Evolutionary conservation across 2,888 invertebrate species (phyloP), one percentile per base, ranked within the genome.

Genomic region (Spodoptera littoralis): DNA sequence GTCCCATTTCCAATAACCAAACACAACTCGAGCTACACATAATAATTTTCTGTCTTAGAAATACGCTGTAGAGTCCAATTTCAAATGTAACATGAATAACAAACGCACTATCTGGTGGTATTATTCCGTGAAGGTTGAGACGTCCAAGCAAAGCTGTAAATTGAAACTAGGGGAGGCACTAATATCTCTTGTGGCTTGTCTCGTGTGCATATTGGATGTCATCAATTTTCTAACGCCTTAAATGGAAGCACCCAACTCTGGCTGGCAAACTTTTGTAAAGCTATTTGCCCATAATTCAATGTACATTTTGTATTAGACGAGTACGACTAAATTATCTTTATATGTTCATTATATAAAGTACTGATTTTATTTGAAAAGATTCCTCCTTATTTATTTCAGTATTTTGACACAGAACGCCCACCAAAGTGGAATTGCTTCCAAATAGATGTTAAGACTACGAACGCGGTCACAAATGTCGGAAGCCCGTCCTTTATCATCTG

Each of bases 111-210:
- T 88, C 84, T 85, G 84, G 82, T 78, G 83, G 84, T 84, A 84
- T 77, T 78, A 78, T 88, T 88, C 86, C 84, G 86, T 87, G 84
- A 90, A 91, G 89, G 91, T 90, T 90, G 88, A 91, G 86, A 89
- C 86, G 89, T 88, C 90, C 90, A 89, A 88, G 87, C 89, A 87
- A 84, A 89, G 88, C 87, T 90, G 91, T 91, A 92, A 92, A 92
- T 92, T 92, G 92, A 90, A 90, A 90, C 90, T 88, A 86, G 84
- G 68, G 88, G 85, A 86, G 84, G 83, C 85, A 84, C 88, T 89
- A 88, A 90, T 90, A 90, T 86, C 84, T 85, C 83, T 78, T 80
- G 76, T 72, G 78, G 66, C 65, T 71, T 65, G 79, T 76, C 66
- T 73, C 64, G 69, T 71, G 62, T 71, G 76, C 77, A 79, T 79